A percentile compares a stretch with the other conserved stretches of the same genome.
These are phyloP conservation scores for Bradynema listronoti DNA, from an alignment of 1,140 invertebrate species.

Conservation along the genomic window DNA sequence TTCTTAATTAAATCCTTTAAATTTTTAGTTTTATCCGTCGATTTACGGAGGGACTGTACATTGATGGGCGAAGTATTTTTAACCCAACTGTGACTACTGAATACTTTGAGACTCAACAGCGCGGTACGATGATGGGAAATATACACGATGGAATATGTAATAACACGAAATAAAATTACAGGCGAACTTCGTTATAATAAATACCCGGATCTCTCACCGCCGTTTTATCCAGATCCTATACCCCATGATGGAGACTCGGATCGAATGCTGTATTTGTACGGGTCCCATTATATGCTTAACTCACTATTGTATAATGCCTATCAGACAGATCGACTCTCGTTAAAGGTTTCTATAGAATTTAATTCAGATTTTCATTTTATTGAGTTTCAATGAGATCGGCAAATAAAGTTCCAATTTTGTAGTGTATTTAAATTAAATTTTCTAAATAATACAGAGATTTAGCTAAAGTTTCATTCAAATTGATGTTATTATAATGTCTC, in stretches of 20 bases:
- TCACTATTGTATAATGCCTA: conserved; percentile 57
- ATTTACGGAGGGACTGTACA: conserved; percentile 50
- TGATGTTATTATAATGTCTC: not conserved
- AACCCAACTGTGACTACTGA: conserved; percentile 52
- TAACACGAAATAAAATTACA: conserved; percentile 16
- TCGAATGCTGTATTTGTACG: conserved; percentile 55
- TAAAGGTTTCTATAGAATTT: conserved; percentile 41
- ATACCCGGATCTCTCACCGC: conserved; percentile 12
- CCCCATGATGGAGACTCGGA: conserved; percentile 41
- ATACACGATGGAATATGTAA: not conserved
- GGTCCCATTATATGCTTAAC: conserved; percentile 55
- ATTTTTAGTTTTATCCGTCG: conserved; percentile 48
- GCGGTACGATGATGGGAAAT: conserved; percentile 26
- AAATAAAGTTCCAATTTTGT: too few relatives aligned
- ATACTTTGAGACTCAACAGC: conserved; percentile 57
- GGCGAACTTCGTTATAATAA: conserved; percentile 49
- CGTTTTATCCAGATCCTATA: conserved; percentile 49
- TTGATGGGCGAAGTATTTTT: conserved; percentile 50
- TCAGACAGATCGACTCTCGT: conserved; percentile 45
- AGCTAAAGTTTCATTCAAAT: too few relatives aligned
- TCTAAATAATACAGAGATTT: too few relatives aligned
- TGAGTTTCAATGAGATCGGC: too few relatives aligned
- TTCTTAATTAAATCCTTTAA: not conserved
- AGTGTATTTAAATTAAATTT: too few relatives aligned
- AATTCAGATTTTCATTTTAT: conserved; percentile 14